Conservation (phyloP, 2,113 vertebrate species). For the Macroglossus sobrinus region DNA sequence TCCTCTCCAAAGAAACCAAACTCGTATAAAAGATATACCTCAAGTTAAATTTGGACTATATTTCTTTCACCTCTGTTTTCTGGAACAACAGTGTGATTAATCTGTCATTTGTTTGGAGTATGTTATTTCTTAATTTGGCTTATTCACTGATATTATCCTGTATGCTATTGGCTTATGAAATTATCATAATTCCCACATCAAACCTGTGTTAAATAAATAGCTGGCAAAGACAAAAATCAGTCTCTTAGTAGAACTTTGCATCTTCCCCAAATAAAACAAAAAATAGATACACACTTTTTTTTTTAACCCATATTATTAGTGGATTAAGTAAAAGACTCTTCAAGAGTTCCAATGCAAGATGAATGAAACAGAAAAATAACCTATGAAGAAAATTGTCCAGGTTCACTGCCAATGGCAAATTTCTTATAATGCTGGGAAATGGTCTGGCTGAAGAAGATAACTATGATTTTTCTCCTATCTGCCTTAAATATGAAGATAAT, state of each 20-base stretch:
- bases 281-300: background rate
- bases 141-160: background rate
- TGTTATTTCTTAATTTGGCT: background rate
- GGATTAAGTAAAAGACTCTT: conserved; percentile 4
- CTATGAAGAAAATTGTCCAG: background rate
- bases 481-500: conserved; percentile 6
- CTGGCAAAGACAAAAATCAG: background rate
- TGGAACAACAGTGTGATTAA: background rate
- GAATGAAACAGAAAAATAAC: background rate
- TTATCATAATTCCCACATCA: background rate
- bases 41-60: background rate
- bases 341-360: background rate
- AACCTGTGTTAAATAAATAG: background rate
- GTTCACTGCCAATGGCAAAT: background rate
- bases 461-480: background rate
- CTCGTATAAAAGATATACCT: background rate
- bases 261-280: background rate
- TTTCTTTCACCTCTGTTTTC: background rate
- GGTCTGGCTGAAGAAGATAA: background rate
- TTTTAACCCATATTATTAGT: background rate
- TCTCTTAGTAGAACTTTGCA: background rate
- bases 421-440: background rate
- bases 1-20: background rate
- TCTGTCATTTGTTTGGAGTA: background rate
- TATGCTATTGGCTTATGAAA: background rate